Base-by-base conservation (phyloP, 2,797 vertebrate genomes). In the Enteromius mattozi region DNA sequence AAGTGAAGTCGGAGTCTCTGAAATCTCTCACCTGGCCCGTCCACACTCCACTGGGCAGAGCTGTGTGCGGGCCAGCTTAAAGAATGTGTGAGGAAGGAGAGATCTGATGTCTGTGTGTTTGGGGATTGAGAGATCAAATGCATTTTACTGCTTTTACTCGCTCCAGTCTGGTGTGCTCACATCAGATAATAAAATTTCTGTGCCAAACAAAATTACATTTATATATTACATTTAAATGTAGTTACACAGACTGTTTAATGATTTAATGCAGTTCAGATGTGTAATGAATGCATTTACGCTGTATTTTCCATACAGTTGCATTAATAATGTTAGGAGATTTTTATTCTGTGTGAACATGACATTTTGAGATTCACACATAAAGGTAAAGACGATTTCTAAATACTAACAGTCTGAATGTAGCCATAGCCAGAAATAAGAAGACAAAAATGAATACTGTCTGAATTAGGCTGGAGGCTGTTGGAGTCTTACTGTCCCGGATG, bases 11-110 rank as follows among this genome's bases (percentile, higher is more conserved):
- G 16, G 59, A 33, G 61, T 77, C 45, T 86, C 82, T 82, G 87
- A 88, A 86, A 80, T 85, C 80, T 70, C 47, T 88, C 85, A 86
- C 87, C 85, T 86, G 69, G 74, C 27, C 69, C 27, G 10, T 24
- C 13, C 30, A 59, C 6, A 37, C 37, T 54, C 71, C 27, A 59
- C 66, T 80, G 40, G 35, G 68, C 40, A n/a, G 30, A 42, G 37
- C 81, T 70, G 54, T 81, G 35, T 63, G 59, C 6, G 6, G 59
- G 66, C 47, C 49, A 61, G 33, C 66, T 79, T 19, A 33, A 86
- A 40, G 74, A 84, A 86, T 84, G 75, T 82, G 30, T 65, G 51
- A 42, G n/a, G 56, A 49, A 37, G 24, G 49, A 33, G 63, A 61
- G 83, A 74, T 82, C 80, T 85, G 40, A 80, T 76, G 70, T 80